phyloP scores from a whole-genome alignment of 2,113 vertebrate species.

The Ceratotherium simum region DNA sequence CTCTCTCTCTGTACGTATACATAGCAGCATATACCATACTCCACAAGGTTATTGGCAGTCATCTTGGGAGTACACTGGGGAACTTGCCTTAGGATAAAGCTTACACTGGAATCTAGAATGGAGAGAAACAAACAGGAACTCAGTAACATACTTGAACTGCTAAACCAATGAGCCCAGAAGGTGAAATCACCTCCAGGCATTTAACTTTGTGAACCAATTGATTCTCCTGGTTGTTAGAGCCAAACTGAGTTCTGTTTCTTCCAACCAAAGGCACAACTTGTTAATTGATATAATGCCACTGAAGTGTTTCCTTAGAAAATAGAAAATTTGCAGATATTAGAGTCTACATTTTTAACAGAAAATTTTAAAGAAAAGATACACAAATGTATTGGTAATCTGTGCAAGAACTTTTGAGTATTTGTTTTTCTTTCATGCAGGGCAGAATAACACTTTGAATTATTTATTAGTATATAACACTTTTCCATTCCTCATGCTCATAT shows the following conservation, averaged over 20 bases:
- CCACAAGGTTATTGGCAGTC: not conserved
- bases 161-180: not conserved
- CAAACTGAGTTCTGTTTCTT: not conserved
- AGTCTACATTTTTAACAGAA: not conserved
- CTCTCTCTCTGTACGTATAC: not conserved
- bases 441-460: not conserved
- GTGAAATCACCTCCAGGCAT: not conserved
- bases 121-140: not conserved
- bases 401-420: not conserved
- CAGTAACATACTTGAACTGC: not conserved
- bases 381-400: not conserved
- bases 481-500: not conserved
- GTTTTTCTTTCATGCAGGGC: not conserved
- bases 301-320: not conserved
- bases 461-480: not conserved
- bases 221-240: not conserved
- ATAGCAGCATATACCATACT: not conserved
- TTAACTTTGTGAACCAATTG: not conserved
- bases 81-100: not conserved
- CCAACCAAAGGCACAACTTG: not conserved
- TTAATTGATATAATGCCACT: not conserved
- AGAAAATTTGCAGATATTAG: not conserved
- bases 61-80: not conserved
- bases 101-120: not conserved
- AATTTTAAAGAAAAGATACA: not conserved